These are phyloP conservation scores for Leptinotarsa haldemani DNA, from an alignment of 2,888 invertebrate genomes.

Conservation along the genomic window DNA sequence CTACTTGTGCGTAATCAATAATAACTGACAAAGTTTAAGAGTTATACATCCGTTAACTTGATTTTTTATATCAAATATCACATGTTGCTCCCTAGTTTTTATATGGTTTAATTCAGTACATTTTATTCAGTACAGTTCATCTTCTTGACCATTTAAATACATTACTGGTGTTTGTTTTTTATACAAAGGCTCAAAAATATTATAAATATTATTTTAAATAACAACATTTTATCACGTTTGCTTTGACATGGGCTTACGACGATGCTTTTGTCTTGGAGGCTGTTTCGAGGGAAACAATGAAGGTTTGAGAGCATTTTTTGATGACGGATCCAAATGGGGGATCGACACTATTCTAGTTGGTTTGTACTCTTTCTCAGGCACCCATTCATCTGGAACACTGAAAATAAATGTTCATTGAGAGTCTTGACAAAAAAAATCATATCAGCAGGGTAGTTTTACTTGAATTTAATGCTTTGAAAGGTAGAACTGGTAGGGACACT, in stretches of 20 bases:
- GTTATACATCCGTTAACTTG: constrained; percentile 24
- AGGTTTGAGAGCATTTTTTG: constrained; percentile 69
- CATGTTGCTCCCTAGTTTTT: constrained; percentile 34
- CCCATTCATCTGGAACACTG: constrained; percentile 90
- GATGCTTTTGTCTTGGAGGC: constrained; percentile 62
- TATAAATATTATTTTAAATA: constrained; percentile 51
- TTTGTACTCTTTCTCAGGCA: constrained; percentile 77
- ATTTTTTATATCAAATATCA: constrained; percentile 32
- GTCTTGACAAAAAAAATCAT: neutral
- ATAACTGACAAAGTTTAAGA: constrained; percentile 17
- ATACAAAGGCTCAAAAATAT: constrained; percentile 54
- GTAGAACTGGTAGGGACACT: too few relatives aligned
- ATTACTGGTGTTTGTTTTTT: constrained; percentile 42
- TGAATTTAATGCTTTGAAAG: too few relatives aligned
- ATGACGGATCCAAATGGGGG: constrained; percentile 66
- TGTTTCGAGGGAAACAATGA: constrained; percentile 65
- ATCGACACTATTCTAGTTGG: constrained; percentile 74
- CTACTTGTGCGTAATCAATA: constrained; percentile 15
- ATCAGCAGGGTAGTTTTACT: neutral
- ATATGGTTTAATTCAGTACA: constrained; percentile 41
- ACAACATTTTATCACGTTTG: constrained; percentile 58
- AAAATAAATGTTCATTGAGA: constrained; percentile 50
- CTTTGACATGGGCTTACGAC: constrained; percentile 60
- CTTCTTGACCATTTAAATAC: constrained; percentile 44
- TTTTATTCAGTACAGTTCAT: constrained; percentile 33